Evolutionary conservation across 2,797 vertebrate genomes (phyloP).

Genomic region (Falco cherrug): DNA sequence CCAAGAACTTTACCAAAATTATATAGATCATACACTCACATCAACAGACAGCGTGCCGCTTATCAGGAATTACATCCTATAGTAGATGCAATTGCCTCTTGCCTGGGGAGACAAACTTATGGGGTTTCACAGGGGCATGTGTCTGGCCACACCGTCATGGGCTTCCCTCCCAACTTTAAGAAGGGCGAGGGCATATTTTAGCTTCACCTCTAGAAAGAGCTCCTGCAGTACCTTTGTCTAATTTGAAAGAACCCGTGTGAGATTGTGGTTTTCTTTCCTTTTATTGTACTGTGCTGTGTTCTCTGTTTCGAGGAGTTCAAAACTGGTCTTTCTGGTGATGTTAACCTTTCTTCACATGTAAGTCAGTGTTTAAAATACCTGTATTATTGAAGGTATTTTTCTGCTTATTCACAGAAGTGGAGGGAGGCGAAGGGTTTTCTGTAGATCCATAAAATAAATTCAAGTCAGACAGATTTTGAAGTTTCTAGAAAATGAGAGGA

Average conservation of each 20-base stretch:
- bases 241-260: not conserved
- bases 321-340: not conserved
- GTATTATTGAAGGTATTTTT: not conserved
- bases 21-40: not conserved
- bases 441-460: not conserved
- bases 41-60: not conserved
- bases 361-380: not conserved
- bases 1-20: not conserved
- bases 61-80: not conserved
- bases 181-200: not conserved
- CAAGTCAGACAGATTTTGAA: slow-evolving; percentile 2
- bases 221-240: not conserved
- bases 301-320: not conserved
- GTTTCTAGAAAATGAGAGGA: not conserved
- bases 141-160: too few species aligned
- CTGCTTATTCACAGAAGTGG: not conserved
- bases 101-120: not conserved
- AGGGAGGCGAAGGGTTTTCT: not conserved
- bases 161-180: not conserved
- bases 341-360: not conserved
- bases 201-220: not conserved
- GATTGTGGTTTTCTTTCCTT: not conserved
- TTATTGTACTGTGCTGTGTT: not conserved
- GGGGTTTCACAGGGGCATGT: accelerated
- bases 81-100: not conserved